Evolutionary conservation across 2,797 vertebrate species (phyloP).

Genomic region (Neomorphus geoffroyi): DNA sequence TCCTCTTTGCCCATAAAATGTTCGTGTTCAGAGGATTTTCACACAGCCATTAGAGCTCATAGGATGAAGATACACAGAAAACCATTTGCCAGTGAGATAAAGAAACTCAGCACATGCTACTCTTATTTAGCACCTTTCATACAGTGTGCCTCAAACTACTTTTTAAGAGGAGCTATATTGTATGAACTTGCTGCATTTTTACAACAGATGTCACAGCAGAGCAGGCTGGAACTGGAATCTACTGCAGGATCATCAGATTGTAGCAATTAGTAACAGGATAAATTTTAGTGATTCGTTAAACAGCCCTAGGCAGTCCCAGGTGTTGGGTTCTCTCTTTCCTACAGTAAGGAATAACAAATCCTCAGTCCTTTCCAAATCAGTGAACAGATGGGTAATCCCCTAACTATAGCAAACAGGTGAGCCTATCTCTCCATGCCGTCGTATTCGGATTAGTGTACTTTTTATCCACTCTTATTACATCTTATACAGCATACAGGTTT

Average conservation of each 20-base stretch:
- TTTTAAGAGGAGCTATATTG: background rate
- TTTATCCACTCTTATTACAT: background rate
- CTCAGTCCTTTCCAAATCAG: background rate
- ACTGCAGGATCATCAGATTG: background rate
- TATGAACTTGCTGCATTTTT: background rate
- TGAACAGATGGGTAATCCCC: background rate
- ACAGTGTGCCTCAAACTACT: background rate
- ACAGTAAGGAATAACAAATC: background rate
- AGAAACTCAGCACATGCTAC: background rate
- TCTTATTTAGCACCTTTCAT: background rate
- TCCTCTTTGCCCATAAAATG: background rate
- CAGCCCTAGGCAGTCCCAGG: background rate
- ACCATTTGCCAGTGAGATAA: background rate
- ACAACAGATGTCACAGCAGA: background rate
- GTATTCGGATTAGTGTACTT: background rate
- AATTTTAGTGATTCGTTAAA: background rate
- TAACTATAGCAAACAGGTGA: background rate
- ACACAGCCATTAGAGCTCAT: background rate
- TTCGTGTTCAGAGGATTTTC: background rate
- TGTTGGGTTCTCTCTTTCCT: background rate
- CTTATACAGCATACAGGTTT: background rate
- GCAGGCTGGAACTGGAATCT: background rate
- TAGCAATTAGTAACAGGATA: background rate
- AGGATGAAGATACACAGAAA: background rate
- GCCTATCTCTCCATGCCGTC: background rate